phyloP scores from a whole-genome alignment of 2,797 vertebrate genomes.

The Falco biarmicus region DNA sequence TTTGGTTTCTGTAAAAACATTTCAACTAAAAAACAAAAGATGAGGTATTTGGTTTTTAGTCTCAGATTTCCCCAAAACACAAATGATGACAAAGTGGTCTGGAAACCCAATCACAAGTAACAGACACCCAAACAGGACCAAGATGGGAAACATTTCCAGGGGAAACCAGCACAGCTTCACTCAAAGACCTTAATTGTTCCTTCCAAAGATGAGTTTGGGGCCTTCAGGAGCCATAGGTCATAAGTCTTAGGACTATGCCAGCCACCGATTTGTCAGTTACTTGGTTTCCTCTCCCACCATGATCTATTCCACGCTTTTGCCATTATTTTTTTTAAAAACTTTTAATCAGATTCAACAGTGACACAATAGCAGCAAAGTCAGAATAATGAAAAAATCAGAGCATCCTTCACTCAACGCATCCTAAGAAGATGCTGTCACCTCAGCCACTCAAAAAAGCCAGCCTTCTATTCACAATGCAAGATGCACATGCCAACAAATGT shows the following conservation, averaged over 20 bases:
- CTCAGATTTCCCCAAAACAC: neutral
- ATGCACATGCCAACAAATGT: neutral
- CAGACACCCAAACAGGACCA: neutral
- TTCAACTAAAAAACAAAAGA: neutral
- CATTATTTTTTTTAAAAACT: neutral
- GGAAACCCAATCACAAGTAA: neutral
- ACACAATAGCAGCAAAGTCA: neutral
- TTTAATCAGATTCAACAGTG: neutral
- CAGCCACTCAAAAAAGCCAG: neutral
- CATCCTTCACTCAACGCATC: neutral
- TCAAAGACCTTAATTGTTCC: neutral
- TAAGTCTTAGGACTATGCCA: neutral
- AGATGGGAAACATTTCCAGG: neutral
- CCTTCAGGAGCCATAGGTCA: neutral
- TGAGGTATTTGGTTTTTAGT: neutral
- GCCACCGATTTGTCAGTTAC: neutral
- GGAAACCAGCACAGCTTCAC: neutral
- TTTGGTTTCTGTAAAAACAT: neutral
- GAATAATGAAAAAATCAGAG: neutral
- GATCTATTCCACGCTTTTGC: neutral
- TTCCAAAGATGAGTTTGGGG: neutral
- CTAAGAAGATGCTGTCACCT: neutral
- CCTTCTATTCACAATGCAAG: neutral
- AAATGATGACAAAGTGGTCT: neutral
- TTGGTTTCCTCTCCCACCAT: neutral